Conservation (phyloP, 2,113 vertebrate species). For the Mormoops blainvillei region DNA sequence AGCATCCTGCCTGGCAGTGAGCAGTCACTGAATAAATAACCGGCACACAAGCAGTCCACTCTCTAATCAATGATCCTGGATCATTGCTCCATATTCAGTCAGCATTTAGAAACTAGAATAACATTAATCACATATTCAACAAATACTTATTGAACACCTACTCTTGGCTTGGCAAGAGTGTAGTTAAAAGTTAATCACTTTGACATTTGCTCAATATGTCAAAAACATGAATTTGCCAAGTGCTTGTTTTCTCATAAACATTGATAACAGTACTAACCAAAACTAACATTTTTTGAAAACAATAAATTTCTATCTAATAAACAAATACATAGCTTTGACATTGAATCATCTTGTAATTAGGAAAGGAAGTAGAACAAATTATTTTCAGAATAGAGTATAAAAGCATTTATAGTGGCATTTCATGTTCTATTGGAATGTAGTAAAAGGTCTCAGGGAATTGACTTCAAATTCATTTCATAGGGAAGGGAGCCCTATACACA, state of each 20-base stretch:
- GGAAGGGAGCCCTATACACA: neutral
- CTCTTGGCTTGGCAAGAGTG: neutral
- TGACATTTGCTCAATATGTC: neutral
- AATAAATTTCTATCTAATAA: constrained; percentile 17
- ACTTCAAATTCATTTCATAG: neutral
- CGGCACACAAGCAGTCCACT: neutral
- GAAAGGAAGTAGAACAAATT: neutral
- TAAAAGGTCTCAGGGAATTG: neutral
- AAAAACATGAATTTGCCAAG: constrained; percentile 9
- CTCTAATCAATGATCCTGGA: constrained; percentile 1
- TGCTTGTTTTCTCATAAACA: neutral
- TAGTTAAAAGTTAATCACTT: constrained; percentile 33
- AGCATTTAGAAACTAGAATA: neutral
- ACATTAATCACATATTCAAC: neutral
- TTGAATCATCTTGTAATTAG: neutral
- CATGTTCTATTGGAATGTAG: neutral
- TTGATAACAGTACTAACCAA: neutral
- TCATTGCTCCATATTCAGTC: neutral
- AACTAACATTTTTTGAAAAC: constrained; percentile 7
- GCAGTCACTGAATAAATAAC: constrained; percentile 11
- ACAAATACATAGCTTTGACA: neutral
- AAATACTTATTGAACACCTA: neutral
- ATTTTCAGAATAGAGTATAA: neutral
- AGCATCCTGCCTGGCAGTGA: neutral
- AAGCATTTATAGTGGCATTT: neutral